Evolutionary conservation across 2,113 vertebrate genomes (phyloP).

Genomic region (Cinclus mexicanus): DNA sequence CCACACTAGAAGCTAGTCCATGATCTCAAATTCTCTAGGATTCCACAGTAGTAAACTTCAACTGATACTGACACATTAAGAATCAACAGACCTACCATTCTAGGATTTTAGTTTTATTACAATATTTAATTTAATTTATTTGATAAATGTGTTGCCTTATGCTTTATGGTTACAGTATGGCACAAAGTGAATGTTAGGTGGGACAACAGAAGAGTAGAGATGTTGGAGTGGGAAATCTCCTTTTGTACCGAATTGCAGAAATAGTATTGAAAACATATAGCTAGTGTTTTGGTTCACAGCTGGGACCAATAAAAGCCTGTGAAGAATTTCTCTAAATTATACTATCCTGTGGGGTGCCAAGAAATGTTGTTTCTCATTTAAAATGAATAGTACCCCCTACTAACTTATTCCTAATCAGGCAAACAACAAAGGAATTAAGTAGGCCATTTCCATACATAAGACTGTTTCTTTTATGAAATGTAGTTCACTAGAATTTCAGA

Average conservation of each 20-base stretch:
- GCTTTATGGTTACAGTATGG: neutral
- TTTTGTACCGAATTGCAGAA: slow-evolving; percentile 23
- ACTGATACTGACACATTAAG: neutral
- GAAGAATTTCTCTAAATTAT: slow-evolving; percentile 60
- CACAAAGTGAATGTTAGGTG: neutral
- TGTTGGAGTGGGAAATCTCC: neutral
- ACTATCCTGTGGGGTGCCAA: slow-evolving; percentile 19
- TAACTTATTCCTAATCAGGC: slow-evolving; percentile 49
- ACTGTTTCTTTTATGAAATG: slow-evolving; percentile 12
- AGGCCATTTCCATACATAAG: slow-evolving; percentile 53
- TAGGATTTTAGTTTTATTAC: neutral
- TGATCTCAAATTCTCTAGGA: neutral
- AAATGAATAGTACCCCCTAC: slow-evolving; percentile 65
- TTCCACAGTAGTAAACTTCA: neutral
- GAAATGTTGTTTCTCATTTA: slow-evolving; percentile 56
- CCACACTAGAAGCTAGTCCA: neutral
- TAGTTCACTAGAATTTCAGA: neutral
- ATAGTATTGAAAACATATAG: slow-evolving; percentile 27
- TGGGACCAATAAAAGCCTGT: slow-evolving; percentile 53
- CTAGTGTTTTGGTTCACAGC: slow-evolving; percentile 38
- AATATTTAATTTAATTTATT: neutral
- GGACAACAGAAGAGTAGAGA: neutral
- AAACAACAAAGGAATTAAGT: slow-evolving; percentile 48
- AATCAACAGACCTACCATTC: neutral
- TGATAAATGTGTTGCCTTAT: neutral